Percentiles rank a stretch among this genome's conserved stretches.
Evolutionary conservation across 2,888 invertebrate species (phyloP).

Genomic region (Hoplodrina blanda): DNA sequence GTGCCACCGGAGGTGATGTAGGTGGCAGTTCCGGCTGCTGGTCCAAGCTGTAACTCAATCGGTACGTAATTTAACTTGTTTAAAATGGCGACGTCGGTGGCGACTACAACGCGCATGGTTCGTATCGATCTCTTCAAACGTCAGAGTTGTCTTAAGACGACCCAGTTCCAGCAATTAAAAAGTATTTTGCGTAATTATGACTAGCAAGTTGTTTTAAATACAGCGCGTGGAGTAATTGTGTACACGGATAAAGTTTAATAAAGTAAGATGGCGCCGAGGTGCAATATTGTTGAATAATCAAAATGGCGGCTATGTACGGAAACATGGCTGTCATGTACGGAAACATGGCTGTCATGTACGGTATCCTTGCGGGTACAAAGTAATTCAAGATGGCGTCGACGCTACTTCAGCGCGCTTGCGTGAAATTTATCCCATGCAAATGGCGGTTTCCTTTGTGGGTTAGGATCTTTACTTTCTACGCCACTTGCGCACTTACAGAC

Average conservation of each 20-base stretch:
- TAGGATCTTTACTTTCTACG: too few relatives aligned
- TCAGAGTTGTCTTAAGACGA: not conserved
- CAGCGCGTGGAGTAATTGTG: not conserved
- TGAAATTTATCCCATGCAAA: not conserved
- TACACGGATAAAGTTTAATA: not conserved
- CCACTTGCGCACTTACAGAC: too few relatives aligned
- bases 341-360: too few relatives aligned
- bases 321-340: too few relatives aligned
- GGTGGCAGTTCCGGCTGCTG: too few relatives aligned
- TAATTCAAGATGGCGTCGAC: constrained; percentile 5
- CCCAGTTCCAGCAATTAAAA: not conserved
- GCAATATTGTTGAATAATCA: not conserved
- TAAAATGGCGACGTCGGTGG: too few relatives aligned
- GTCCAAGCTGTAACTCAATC: not conserved
- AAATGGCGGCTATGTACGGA: not conserved
- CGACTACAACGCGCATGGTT: not conserved
- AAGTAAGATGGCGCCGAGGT: not conserved
- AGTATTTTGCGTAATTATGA: not conserved
- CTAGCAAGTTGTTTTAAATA: not conserved
- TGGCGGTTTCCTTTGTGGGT: too few relatives aligned
- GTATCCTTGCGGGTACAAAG: not conserved
- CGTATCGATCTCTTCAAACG: constrained; percentile 18
- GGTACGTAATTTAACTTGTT: not conserved
- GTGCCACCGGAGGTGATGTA: not conserved
- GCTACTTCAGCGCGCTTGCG: constrained; percentile 17